Conservation (phyloP, 1,140 invertebrate species). For the Armadillidium nasatum region DNA sequence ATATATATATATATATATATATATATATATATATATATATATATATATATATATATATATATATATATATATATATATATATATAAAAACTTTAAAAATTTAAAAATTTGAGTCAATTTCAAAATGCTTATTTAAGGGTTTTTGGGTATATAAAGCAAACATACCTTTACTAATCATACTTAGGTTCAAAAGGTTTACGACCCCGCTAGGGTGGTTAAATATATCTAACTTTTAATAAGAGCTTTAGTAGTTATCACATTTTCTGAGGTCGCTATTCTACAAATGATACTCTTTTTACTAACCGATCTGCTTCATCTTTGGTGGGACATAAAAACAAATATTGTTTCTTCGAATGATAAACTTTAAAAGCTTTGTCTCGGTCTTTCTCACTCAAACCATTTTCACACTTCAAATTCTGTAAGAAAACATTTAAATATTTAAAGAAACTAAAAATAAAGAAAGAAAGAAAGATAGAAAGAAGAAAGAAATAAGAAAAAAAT, state of each 20-base stretch:
- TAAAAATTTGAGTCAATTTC: no score
- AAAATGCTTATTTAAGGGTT: no score
- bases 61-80: slow-evolving; percentile 28
- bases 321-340: slow-evolving; percentile 54
- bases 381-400: slow-evolving; percentile 50
- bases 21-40: slow-evolving; percentile 25
- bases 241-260: no score
- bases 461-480: background rate
- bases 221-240: no score
- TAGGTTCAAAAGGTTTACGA: no score
- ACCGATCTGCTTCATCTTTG: slow-evolving; percentile 40
- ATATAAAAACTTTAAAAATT: background rate
- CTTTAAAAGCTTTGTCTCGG: slow-evolving; percentile 54
- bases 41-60: slow-evolving; percentile 28
- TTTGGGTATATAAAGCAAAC: no score
- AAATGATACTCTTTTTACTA: no score
- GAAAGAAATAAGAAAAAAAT: background rate
- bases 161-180: no score
- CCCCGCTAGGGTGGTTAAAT: no score
- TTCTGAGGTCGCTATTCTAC: no score
- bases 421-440: background rate
- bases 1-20: background rate
- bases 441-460: slow-evolving; percentile 11
- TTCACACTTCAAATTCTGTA: slow-evolving; percentile 44
- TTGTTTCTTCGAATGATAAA: slow-evolving; percentile 57